Conservation (phyloP, 2,113 vertebrate genomes). For the Pelodiscus sinensis region DNA sequence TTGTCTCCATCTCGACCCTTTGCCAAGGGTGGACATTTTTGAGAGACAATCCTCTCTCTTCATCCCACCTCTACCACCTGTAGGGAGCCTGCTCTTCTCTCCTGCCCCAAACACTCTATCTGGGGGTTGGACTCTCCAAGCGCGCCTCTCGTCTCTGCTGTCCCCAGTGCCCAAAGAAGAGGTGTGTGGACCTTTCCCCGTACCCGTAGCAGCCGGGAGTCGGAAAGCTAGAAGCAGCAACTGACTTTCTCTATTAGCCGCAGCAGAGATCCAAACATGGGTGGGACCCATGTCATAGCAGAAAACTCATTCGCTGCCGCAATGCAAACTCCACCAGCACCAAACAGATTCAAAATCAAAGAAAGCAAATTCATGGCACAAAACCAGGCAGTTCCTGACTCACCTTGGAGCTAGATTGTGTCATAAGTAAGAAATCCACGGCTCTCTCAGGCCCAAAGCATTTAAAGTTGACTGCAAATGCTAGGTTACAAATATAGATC, state of each 20-base stretch:
- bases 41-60: background rate
- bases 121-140: background rate
- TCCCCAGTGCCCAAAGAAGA: background rate
- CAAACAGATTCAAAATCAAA: background rate
- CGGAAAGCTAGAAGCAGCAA: background rate
- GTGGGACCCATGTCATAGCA: background rate
- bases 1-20: background rate
- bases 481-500: background rate
- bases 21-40: accelerated
- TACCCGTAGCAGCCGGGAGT: background rate
- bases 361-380: background rate
- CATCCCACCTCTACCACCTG: background rate
- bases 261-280: background rate
- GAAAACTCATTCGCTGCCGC: background rate
- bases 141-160: accelerated
- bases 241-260: background rate
- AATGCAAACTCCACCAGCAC: background rate
- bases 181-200: accelerated
- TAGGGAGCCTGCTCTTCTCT: background rate
- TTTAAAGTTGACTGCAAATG: background rate
- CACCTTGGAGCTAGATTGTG: background rate
- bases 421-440: background rate
- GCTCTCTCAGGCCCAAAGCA: background rate
- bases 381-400: background rate
- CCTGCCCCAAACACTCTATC: background rate